Evolutionary conservation across 2,113 vertebrate genomes (phyloP).

Genomic region (Otus sunia): DNA sequence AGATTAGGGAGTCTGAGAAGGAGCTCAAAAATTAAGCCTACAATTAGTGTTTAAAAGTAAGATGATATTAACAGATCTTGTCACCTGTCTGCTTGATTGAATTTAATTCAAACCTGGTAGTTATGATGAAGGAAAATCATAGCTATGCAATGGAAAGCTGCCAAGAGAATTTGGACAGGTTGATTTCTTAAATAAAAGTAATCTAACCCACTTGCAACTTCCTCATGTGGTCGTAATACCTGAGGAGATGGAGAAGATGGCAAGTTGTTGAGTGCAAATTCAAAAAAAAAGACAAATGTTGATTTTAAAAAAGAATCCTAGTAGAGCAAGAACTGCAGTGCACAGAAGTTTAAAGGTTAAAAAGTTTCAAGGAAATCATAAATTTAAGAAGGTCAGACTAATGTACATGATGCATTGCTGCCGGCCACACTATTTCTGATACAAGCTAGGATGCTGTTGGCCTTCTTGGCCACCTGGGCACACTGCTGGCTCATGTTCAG

Average conservation of each 20-base stretch:
- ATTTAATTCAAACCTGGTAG: not conserved
- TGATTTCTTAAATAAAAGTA: not conserved
- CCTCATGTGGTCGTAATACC: not conserved
- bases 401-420: not conserved
- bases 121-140: not conserved
- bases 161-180: not conserved
- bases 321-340: not conserved
- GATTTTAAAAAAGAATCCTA: not conserved
- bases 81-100: not conserved
- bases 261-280: not conserved
- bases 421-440: not conserved
- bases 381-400: not conserved
- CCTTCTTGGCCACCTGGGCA: not conserved
- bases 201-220: not conserved
- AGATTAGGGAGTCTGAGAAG: not conserved
- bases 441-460: not conserved
- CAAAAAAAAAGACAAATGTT: not conserved
- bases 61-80: not conserved
- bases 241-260: not conserved
- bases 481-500: not conserved
- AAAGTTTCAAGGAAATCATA: not conserved
- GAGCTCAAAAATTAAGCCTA: not conserved
- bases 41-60: not conserved
- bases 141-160: not conserved
- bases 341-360: not conserved